Base-by-base conservation (phyloP, 2,797 vertebrate genomes). In the Gambusia yucatana region DNA sequence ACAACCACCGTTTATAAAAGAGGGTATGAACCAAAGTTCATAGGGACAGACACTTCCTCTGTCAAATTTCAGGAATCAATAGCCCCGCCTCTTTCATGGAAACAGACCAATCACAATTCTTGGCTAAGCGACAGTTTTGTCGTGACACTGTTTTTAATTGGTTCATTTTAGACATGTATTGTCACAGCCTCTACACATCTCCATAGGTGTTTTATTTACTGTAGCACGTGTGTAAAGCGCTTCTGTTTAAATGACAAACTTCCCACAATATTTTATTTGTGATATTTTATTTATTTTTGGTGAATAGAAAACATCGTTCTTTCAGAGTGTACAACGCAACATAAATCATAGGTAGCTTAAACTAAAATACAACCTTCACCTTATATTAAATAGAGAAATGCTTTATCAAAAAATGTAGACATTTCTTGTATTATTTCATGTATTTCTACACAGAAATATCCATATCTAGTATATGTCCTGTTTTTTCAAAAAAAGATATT, bases 81-180 rank as follows among this genome's bases (percentile, higher is more conserved):
- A 75, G 79, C 63, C 78, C 86, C 94, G 86, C 91, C 94, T 90
- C 69, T 39, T 14, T 0, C 0, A 0, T 0, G 0, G 1, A 47
- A 6, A 52, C 16, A 3, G 55, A 57, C 94, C 86, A 95, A 95
- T 94, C 43, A 36, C 0, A 5, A 22, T 61, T 79, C 46, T 61
- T 59, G 2, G 13, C 48, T 75, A 73, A 57, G 7, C 0, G 2
- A 46, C 3, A 0, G 4, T 48, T 3, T 39, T 16, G 22, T 63
- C 70, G 48, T 69, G 43, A 57, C 5, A 33, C 1, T 1, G 59
- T 67, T 77, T 63, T 20, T 79, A 39, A 85, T 79, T 85, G 77
- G 77, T 22, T 75, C 0, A 28, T n/a, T 65, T 14, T 25, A 2
- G 20, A 67, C 59, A 44, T 82, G 48, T 13, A 33, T 33, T 6